Conservation (phyloP, 2,888 invertebrate genomes). For the Dasysyrphus tricinctus region DNA sequence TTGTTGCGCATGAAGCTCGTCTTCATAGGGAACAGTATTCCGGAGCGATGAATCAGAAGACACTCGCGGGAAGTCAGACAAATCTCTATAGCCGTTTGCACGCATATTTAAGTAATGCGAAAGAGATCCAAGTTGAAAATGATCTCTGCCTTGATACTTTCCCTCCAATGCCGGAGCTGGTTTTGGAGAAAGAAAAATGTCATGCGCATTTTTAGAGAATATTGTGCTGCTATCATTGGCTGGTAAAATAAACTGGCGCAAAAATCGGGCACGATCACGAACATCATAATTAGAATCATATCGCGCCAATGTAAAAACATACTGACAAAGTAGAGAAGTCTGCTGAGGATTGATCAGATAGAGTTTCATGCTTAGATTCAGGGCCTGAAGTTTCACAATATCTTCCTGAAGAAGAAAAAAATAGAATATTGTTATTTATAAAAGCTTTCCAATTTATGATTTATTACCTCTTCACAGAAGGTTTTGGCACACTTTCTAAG, state of each 20-base stretch:
- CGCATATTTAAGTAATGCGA: conserved; percentile 96
- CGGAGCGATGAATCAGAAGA: conserved; percentile 90
- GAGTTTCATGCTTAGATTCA: conserved; percentile 97
- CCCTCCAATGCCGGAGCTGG: conserved; percentile 96
- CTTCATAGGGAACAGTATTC: conserved; percentile 86
- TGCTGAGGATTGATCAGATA: conserved; percentile 94
- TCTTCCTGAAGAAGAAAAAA: conserved; percentile 87
- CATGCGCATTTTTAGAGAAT: conserved; percentile 88
- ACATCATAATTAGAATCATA: conserved; percentile 99
- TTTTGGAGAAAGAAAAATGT: conserved; percentile 95
- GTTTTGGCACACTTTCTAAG: conserved; percentile 94
- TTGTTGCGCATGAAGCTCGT: conserved; percentile 77
- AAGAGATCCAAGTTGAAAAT: conserved; percentile 96
- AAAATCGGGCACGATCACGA: conserved; percentile 95
- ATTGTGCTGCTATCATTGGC: conserved; percentile 84
- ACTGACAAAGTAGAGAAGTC: conserved; percentile 94
- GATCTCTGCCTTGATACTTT: conserved; percentile 92
- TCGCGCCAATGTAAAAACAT: conserved; percentile 96
- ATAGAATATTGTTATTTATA: conserved; percentile 13
- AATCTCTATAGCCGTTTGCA: conserved; percentile 93
- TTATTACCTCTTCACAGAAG: conserved; percentile 90
- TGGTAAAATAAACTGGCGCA: conserved; percentile 91
- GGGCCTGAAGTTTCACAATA: conserved; percentile 96
- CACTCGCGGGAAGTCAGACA: conserved; percentile 92
- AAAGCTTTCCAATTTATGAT: conserved; percentile 14